phyloP scores from a whole-genome alignment of 2,797 vertebrate genomes.

The Chelonia mydas region DNA sequence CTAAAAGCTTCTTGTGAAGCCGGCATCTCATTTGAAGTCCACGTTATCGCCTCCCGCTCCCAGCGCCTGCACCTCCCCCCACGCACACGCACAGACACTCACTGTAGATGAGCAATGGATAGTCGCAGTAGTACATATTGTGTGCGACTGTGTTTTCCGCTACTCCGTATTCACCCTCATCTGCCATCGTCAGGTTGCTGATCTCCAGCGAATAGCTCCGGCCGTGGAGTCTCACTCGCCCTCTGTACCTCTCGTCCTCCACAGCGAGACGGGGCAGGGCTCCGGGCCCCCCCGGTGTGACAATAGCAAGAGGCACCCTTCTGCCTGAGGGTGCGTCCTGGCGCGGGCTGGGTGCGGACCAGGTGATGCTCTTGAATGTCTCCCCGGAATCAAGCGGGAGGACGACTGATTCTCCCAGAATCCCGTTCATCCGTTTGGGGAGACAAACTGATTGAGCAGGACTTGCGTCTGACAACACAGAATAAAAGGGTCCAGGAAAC shows the following conservation, averaged over 20 bases:
- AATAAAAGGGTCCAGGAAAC: not conserved
- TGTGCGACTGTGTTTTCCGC: accelerated
- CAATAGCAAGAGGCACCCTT: not conserved
- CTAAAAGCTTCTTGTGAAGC: not conserved
- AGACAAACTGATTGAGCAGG: accelerated
- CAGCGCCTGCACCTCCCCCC: not conserved
- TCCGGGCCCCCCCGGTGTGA: not conserved
- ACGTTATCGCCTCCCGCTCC: not conserved
- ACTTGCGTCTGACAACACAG: not conserved
- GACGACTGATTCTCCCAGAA: not conserved
- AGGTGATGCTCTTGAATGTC: not conserved
- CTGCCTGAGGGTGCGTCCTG: not conserved
- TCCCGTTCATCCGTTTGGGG: accelerated
- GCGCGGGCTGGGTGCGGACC: not conserved
- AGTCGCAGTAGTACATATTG: accelerated
- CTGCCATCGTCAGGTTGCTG: not conserved
- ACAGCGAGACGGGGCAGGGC: not conserved
- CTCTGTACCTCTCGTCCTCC: not conserved
- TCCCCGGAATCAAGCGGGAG: accelerated
- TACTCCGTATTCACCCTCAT: not conserved
- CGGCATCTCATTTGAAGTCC: not conserved
- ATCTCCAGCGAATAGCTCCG: not conserved
- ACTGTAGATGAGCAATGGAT: not conserved
- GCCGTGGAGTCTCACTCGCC: not conserved
- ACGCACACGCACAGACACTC: not conserved